A percentile compares a stretch with the other conserved stretches of the same genome.
These are phyloP conservation scores for Dysmachus trigonus DNA, from an alignment of 2,888 invertebrate species.

Conservation along the genomic window DNA sequence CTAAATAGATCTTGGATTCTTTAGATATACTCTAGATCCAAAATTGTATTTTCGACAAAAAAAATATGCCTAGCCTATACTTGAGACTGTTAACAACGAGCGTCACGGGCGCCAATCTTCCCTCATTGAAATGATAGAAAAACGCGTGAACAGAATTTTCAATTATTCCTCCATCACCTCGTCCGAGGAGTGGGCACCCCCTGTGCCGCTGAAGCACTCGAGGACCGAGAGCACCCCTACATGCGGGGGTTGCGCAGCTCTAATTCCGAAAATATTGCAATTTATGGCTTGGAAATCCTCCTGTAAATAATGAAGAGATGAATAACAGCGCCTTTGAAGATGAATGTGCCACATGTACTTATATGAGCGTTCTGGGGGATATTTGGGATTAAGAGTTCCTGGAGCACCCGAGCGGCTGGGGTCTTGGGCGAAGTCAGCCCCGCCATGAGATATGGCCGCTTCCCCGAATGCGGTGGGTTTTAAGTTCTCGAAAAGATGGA, in stretches of 20 bases:
- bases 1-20: background rate
- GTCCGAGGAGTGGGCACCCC: background rate
- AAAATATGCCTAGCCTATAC: background rate
- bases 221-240: background rate
- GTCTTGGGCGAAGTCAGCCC: background rate
- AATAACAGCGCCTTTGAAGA: constrained; percentile 37
- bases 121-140: constrained; percentile 11
- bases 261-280: constrained; percentile 49
- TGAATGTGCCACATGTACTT: constrained; percentile 18
- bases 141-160: constrained; percentile 40
- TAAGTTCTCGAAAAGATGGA: constrained; percentile 24
- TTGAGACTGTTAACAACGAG: background rate
- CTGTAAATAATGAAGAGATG: constrained; percentile 45
- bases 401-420: background rate
- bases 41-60: background rate
- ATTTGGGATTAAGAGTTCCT: constrained; percentile 35
- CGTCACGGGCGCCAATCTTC: background rate
- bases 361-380: background rate
- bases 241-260: background rate
- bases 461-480: background rate
- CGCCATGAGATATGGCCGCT: constrained; percentile 8
- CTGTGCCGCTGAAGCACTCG: background rate
- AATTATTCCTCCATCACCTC: constrained; percentile 12
- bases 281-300: constrained; percentile 49
- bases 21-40: background rate